phyloP scores from a whole-genome alignment of 2,113 vertebrate genomes.

The Columbina picui region DNA sequence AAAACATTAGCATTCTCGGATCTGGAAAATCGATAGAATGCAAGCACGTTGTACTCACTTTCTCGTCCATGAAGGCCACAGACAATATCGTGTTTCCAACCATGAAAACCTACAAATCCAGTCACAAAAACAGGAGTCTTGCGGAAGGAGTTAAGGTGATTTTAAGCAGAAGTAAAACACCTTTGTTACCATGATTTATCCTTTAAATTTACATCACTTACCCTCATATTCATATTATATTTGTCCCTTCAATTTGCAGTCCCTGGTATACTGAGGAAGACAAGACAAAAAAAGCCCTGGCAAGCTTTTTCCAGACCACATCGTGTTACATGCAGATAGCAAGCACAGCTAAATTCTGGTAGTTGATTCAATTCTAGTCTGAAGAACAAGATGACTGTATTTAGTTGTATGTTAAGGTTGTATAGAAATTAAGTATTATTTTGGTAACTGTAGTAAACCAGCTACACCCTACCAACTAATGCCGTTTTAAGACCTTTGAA shows the following conservation, averaged over 20 bases:
- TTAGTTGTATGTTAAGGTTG: background rate
- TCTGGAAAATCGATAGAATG: conserved; percentile 55
- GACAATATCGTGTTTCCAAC: conserved; percentile 14
- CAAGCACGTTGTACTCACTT: background rate
- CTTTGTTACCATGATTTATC: background rate
- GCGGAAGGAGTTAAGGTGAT: background rate
- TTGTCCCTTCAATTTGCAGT: background rate
- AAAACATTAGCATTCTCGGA: conserved; percentile 67
- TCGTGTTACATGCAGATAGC: background rate
- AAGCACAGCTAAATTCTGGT: background rate
- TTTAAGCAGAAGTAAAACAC: background rate
- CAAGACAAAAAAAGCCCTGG: background rate
- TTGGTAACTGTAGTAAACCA: background rate
- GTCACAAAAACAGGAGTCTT: background rate
- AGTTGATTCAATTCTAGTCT: background rate
- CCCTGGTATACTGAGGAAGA: background rate
- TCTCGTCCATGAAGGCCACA: background rate
- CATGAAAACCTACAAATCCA: background rate
- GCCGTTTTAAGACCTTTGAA: background rate
- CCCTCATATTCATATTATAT: background rate
- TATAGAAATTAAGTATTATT: background rate
- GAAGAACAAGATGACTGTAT: background rate
- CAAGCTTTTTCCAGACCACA: background rate
- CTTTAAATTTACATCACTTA: background rate
- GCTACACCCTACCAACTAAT: background rate